Conservation (phyloP, 1,140 invertebrate genomes). For the Drosophila bocqueti region DNA sequence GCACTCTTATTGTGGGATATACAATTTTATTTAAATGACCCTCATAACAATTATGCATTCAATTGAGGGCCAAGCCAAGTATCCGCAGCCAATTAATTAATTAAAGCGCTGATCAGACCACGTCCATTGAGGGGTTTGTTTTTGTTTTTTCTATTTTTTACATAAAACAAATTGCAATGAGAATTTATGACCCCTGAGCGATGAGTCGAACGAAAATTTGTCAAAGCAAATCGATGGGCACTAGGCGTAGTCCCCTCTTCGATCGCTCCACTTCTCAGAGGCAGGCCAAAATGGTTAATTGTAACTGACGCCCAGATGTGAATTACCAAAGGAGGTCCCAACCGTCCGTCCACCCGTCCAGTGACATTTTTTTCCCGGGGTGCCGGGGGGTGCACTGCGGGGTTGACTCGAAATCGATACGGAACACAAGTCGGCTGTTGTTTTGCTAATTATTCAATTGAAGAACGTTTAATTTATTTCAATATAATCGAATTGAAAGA, state of each 20-base stretch:
- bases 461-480: slow-evolving; percentile 84
- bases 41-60: slow-evolving; percentile 76
- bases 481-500: slow-evolving; percentile 83
- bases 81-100: slow-evolving; percentile 77
- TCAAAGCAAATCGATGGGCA: slow-evolving; percentile 73
- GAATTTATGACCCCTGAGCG: slow-evolving; percentile 66
- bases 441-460: slow-evolving; percentile 82
- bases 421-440: slow-evolving; percentile 40
- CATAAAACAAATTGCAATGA: slow-evolving; percentile 77
- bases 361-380: slow-evolving; percentile 17
- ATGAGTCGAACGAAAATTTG: slow-evolving; percentile 52
- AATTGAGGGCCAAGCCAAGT: slow-evolving; percentile 60
- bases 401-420: slow-evolving; percentile 58
- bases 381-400: not conserved
- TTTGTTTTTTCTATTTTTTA: slow-evolving; percentile 52
- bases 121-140: slow-evolving; percentile 29
- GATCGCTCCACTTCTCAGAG: slow-evolving; percentile 59
- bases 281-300: slow-evolving; percentile 60
- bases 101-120: slow-evolving; percentile 62
- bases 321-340: slow-evolving; percentile 30
- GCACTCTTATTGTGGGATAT: slow-evolving; percentile 2
- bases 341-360: not conserved
- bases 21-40: slow-evolving; percentile 75
- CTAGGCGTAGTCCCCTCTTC: slow-evolving; percentile 8
- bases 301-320: slow-evolving; percentile 75